Evolutionary conservation across 2,797 vertebrate species (phyloP), one percentile per base, ranked within the genome.

Genomic region (Melanotaenia nigrans): DNA sequence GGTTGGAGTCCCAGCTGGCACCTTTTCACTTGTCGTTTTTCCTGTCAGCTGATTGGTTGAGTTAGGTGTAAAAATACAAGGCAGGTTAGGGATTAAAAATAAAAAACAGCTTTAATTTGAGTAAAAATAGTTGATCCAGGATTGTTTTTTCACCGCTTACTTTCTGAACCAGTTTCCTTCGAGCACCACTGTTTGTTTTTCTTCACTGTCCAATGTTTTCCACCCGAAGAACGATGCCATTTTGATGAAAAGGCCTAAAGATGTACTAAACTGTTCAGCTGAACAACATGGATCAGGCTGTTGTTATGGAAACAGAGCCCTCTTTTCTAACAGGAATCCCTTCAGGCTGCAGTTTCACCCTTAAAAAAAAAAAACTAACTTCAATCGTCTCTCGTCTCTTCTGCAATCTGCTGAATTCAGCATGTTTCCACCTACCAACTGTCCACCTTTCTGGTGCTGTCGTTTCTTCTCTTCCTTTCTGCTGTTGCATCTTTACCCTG

Each of bases 251-350:
- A 1, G 28, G 62, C 64, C 30, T 3, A 65, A 67, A 32, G 14
- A 61, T 53, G 65, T 64, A 76, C 73, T 67, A 65, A 70, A 56
- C 60, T 47, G 77, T 59, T 35, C 33, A 38, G 36, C 36, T 3
- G 11, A 38, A 71, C 22, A 51, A 56, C 32, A 4, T 62, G 54
- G 56, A 61, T 62, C 5, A 1, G 42, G 38, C 63, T 33, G 83
- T 88, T 86, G 86, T 83, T 78, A 87, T 90, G 83, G 87, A 82
- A 90, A 90, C 87, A 69, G 36, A 64, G 24, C 18, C 36, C n/a
- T 62, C 49, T 75, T 68, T 72, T 58, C 42, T 14, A 18, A 24
- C 57, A 62, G 67, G 54, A 60, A 57, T 71, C 68, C 70, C 71
- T 83, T 22, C 45, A 71, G 40, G 68, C 64, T 33, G 51, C 68